Evolutionary conservation across 1,140 invertebrate genomes (phyloP), one percentile per base, ranked within the genome.

Genomic region (Eurosta solidaginis): DNA sequence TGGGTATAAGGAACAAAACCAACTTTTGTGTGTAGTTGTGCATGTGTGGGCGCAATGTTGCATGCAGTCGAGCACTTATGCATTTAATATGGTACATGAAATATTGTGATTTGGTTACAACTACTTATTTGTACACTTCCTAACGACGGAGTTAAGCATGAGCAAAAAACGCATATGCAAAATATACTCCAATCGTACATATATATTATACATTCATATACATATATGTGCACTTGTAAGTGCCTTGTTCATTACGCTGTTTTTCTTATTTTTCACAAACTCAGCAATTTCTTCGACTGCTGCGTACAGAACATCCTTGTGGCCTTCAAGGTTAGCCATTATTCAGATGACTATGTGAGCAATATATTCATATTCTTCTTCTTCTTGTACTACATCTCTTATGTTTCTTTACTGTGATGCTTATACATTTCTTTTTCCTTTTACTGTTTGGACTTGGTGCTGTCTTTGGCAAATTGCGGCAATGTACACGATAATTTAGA

Each of bases 21-120:
- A n/a, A n/a, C n/a, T n/a, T 33, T 25, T 29, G 2, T 12, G 27
- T 10, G 12, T 14, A 22, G 0, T 2, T 10, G n/a, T 68, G 59
- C 59, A 68, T 68, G 59, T 68, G 59, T 68, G 59, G 29, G 59
- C 59, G 33, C 59, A 40, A 68, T 68, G 59, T 68, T 68, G 59
- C 59, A 68, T 68, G 59, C 33, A 68, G 59, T 17, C 59, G 40
- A 33, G 59, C 59, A 68, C 59, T 68, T 68, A 68, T 68, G 59
- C 59, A 68, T 68, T 68, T 68, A 68, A 68, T 68, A 68, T 68
- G 22, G 33, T 68, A 42, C 59, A 68, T 68, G 59, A 68, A 68
- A 68, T 68, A 68, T 68, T 68, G 59, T 68, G 59, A 68, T 68
- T 68, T 40, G 59, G 59, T 68, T 68, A 68, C 33, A 68, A 68